Percentiles rank a stretch among this genome's conserved stretches.
Conservation (phyloP, 37 sponge, comb jelly and placozoan species). For the Tethya wilhelma region DNA sequence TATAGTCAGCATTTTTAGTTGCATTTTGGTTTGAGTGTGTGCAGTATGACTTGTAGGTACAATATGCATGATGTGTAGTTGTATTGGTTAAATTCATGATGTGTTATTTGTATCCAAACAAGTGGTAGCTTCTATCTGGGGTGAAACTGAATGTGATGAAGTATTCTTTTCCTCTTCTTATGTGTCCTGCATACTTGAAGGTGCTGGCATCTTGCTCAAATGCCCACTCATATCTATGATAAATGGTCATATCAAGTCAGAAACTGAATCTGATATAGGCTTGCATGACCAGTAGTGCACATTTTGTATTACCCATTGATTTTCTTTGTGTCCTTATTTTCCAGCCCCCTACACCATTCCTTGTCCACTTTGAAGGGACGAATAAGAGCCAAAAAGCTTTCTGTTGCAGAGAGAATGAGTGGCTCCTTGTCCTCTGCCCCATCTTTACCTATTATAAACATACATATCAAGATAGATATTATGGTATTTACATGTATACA, state of each 20-base stretch:
- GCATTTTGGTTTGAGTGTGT: too few relatives aligned
- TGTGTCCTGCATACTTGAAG: constrained; percentile 26
- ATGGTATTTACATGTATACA: background rate
- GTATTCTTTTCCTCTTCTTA: constrained; percentile 19
- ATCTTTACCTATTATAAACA: background rate
- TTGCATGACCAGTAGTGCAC: background rate
- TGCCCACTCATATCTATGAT: constrained; percentile 38
- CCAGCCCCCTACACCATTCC: constrained; percentile 23
- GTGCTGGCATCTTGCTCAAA: constrained; percentile 28
- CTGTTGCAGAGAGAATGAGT: constrained; percentile 9
- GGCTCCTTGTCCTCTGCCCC: background rate
- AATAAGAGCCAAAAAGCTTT: constrained; percentile 26
- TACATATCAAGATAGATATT: background rate
- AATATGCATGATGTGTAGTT: too few relatives aligned
- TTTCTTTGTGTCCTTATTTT: constrained; percentile 24
- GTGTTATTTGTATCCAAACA: too few relatives aligned
- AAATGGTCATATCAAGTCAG: background rate
- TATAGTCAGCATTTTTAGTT: too few relatives aligned
- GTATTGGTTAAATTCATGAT: too few relatives aligned
- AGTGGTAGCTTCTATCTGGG: constrained; percentile 19
- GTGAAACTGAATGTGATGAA: constrained; percentile 36
- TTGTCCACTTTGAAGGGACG: constrained; percentile 33
- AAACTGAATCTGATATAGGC: too few relatives aligned
- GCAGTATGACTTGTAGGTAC: too few relatives aligned
- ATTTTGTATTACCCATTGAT: constrained; percentile 17